Evolutionary conservation across 2,113 vertebrate genomes (phyloP).

Genomic region (Bos javanicus): DNA sequence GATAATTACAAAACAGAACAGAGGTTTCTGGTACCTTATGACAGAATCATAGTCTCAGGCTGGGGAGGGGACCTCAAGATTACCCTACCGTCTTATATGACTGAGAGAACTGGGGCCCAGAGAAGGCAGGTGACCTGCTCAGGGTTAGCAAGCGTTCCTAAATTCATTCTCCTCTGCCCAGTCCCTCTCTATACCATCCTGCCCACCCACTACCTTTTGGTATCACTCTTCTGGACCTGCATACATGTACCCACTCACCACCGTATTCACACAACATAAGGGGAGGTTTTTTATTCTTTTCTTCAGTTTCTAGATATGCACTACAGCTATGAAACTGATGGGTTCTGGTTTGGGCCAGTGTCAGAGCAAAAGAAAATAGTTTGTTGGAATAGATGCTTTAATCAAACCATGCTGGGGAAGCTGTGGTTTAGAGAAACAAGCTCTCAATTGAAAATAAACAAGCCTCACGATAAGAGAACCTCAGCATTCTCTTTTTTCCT

Average conservation of each 20-base stretch:
- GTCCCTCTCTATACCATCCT: not conserved
- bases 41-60: not conserved
- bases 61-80: not conserved
- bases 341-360: not conserved
- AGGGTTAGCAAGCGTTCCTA: not conserved
- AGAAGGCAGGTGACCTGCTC: not conserved
- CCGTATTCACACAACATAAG: not conserved
- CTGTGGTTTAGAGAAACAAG: not conserved
- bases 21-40: not conserved
- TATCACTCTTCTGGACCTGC: not conserved
- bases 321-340: not conserved
- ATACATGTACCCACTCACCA: accelerated
- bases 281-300: not conserved
- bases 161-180: not conserved
- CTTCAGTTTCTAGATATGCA: not conserved
- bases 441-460: not conserved
- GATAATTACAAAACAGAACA: not conserved
- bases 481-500: not conserved
- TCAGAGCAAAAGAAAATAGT: not conserved
- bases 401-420: not conserved
- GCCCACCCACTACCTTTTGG: not conserved
- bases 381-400: not conserved
- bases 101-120: not conserved
- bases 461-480: not conserved
- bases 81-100: not conserved